Conservation (phyloP, 2,113 vertebrate genomes). For the Ceyx margarethae region DNA sequence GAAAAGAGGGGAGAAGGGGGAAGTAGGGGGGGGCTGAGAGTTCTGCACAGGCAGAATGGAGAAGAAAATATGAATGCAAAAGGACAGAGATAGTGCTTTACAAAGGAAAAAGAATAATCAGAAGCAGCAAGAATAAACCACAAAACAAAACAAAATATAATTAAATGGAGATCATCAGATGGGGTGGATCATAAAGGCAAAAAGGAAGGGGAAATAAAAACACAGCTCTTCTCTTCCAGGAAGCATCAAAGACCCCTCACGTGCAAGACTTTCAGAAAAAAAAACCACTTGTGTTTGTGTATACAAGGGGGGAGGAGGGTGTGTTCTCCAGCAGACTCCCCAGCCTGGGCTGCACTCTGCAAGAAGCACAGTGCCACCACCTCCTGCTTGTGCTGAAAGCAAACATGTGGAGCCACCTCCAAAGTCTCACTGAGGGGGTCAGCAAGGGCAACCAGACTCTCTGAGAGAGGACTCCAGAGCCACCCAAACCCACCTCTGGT, state of each 20-base stretch:
- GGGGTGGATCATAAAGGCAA: not conserved
- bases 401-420: not conserved
- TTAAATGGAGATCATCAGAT: not conserved
- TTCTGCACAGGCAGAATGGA: not conserved
- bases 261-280: not conserved
- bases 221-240: slow-evolving; percentile 18
- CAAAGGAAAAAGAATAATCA: slow-evolving; percentile 19
- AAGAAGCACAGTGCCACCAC: not conserved
- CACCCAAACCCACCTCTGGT: not conserved
- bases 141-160: not conserved
- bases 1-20: not conserved
- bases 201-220: not conserved
- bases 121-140: slow-evolving; percentile 17
- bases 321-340: not conserved
- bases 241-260: not conserved
- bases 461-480: not conserved
- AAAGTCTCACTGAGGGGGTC: not conserved
- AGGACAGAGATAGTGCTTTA: not conserved
- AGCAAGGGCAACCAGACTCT: fast-evolving
- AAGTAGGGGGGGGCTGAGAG: not conserved
- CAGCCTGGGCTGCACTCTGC: not conserved
- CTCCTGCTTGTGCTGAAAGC: not conserved
- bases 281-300: not conserved
- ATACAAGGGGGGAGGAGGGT: fast-evolving
- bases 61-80: not conserved